Evolutionary conservation across 2,888 invertebrate species (phyloP).

Genomic region (Sphinx pinastri): DNA sequence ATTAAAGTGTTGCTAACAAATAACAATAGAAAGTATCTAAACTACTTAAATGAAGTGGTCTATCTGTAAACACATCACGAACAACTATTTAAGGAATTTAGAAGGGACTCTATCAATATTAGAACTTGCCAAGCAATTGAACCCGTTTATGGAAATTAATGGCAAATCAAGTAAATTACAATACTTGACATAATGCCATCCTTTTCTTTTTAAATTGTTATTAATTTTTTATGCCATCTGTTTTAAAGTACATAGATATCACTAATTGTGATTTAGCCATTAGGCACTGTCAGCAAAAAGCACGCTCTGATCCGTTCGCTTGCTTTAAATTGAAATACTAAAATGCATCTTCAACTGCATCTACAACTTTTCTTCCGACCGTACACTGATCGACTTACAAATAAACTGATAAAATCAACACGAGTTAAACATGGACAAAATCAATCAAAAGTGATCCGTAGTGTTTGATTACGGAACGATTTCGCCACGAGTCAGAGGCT

Average conservation of each 20-base stretch:
- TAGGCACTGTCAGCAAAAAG: no score
- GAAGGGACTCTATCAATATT: background rate
- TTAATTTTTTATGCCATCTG: background rate
- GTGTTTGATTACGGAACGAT: constrained; percentile 41
- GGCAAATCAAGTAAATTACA: background rate
- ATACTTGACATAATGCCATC: background rate
- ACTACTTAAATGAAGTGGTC: background rate
- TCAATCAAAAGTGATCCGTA: constrained; percentile 28
- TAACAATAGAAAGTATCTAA: no score
- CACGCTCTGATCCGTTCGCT: no score
- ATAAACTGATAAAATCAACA: constrained; percentile 29
- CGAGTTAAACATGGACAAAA: constrained; percentile 27
- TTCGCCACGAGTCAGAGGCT: constrained; percentile 45
- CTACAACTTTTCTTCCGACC: background rate
- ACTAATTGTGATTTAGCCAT: no score
- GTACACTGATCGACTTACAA: constrained; percentile 26
- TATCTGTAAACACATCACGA: background rate
- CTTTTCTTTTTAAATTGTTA: background rate
- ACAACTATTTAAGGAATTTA: background rate
- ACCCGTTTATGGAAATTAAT: background rate
- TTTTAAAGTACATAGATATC: no score
- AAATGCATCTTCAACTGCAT: background rate
- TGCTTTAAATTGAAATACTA: background rate
- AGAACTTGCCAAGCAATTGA: background rate
- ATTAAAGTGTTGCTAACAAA: no score